A percentile compares a stretch with the other conserved stretches of the same genome.
Conservation (phyloP, 2,888 invertebrate species). For the Pandemis heparana region DNA sequence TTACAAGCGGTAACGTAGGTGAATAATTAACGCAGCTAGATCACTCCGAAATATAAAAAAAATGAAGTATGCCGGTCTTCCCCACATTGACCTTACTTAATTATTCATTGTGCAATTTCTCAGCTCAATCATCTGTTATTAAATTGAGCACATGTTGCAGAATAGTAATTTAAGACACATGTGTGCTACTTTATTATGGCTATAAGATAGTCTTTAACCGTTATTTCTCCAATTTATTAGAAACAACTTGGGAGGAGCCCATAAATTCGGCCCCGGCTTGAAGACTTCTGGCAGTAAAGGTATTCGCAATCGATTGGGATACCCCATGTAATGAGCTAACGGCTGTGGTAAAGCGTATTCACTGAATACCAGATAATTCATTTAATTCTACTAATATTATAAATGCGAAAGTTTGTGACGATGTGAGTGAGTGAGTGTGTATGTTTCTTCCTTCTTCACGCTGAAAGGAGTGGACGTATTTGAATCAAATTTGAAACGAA, state of each 20-base stretch:
- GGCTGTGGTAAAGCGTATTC: neutral
- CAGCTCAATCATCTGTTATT: neutral
- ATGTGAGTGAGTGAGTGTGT: no score
- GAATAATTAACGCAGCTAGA: no score
- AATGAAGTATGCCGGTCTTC: no score
- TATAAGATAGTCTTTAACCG: conserved; percentile 29
- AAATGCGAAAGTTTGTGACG: no score
- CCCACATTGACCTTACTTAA: no score
- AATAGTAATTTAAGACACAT: conserved; percentile 7
- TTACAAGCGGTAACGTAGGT: no score
- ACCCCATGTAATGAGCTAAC: conserved; percentile 10
- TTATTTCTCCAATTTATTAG: conserved; percentile 39
- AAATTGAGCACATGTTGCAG: neutral
- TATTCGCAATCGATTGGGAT: conserved; percentile 29
- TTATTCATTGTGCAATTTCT: neutral
- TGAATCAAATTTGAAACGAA: no score
- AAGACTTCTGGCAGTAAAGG: conserved; percentile 28
- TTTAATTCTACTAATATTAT: neutral
- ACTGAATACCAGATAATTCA: neutral
- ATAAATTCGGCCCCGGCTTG: conserved; percentile 29
- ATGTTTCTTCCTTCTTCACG: no score
- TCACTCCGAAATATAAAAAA: no score
- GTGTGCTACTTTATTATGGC: conserved; percentile 18
- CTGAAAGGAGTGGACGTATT: no score
- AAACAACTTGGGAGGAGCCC: conserved; percentile 21